phyloP scores from a whole-genome alignment of 2,797 vertebrate species.

The Amniataba percoides region DNA sequence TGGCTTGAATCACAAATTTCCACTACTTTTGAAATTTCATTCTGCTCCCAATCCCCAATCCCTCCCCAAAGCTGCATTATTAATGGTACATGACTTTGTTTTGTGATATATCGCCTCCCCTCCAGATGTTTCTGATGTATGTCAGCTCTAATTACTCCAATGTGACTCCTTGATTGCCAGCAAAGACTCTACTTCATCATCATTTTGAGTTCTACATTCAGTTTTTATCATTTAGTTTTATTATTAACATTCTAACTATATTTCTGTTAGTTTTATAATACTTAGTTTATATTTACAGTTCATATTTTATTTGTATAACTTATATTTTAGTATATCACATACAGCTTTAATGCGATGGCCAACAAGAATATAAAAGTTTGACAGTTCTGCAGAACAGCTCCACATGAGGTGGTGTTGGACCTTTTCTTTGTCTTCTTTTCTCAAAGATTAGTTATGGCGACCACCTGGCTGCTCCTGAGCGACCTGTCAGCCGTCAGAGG shows the following conservation, averaged over 20 bases:
- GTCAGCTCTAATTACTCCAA: neutral
- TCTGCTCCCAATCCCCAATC: neutral
- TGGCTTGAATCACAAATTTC: neutral
- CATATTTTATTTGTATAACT: no score
- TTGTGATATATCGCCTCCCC: slow-evolving; percentile 1
- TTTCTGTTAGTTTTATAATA: no score
- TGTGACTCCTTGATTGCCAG: neutral
- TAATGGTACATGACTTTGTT: slow-evolving; percentile 4
- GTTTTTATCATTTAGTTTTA: neutral
- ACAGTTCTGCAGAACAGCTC: neutral
- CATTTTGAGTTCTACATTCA: neutral
- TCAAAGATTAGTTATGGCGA: neutral
- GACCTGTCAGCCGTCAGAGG: neutral
- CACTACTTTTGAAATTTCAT: neutral
- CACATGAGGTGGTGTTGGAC: neutral
- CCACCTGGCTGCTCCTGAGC: neutral
- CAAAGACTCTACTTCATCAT: neutral
- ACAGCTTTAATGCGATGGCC: neutral
- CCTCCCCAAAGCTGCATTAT: slow-evolving; percentile 2
- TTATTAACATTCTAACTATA: no score
- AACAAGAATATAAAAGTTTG: neutral
- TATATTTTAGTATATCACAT: no score
- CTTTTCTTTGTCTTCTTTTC: neutral
- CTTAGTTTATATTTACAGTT: no score
- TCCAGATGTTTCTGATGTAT: slow-evolving; percentile 16